Base-by-base conservation (phyloP, 2,797 vertebrate genomes). In the Phoxinus dragarum region DNA sequence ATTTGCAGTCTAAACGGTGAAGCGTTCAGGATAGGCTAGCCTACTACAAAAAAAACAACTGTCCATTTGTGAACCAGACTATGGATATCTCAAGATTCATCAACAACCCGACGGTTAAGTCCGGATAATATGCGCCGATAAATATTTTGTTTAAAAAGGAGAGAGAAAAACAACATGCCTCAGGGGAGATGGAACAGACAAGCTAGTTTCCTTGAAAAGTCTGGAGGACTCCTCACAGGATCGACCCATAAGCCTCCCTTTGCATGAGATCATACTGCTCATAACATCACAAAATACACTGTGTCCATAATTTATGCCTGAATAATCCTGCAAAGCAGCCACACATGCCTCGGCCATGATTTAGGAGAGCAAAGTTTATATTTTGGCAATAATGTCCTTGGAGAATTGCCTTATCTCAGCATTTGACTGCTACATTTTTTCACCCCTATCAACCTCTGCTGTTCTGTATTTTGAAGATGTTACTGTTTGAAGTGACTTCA, bases 221-320 rank as follows among this genome's bases (percentile, higher is more conserved):
- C 36, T 71, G 64, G 14, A 27, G 47, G 67, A 21, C 49, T 19
- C 59, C 44, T 54, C 19, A 2, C 56, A 66, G 59, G 61, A 49
- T 49, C 23, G 72, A 61, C 36, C 75, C 75, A 42, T 56, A 21
- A 79, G 40, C 16, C 76, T 64, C n/a, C 42, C 16, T 79, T 21
- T 44, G 54, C 61, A 80, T 80, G 72, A 83, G 59, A 27, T 83
- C 71, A 79, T 49, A 21, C 21, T 82, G 67, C 77, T 34, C 71
- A 34, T 89, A 90, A 88, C 83, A 86, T 89, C 89, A 82, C 86
- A 88, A 67, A 2, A 85, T 81, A 79, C 49, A 40, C 40, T 56
- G 77, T 85, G 84, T 89, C 80, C 73, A 86, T 64, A 86, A 86
- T 81, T 80, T 78, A 76, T 84, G 87, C 61, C 84, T 54, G 72